Conservation (phyloP, 2,797 vertebrate species). For the Helicolenus hilgendorfi region DNA sequence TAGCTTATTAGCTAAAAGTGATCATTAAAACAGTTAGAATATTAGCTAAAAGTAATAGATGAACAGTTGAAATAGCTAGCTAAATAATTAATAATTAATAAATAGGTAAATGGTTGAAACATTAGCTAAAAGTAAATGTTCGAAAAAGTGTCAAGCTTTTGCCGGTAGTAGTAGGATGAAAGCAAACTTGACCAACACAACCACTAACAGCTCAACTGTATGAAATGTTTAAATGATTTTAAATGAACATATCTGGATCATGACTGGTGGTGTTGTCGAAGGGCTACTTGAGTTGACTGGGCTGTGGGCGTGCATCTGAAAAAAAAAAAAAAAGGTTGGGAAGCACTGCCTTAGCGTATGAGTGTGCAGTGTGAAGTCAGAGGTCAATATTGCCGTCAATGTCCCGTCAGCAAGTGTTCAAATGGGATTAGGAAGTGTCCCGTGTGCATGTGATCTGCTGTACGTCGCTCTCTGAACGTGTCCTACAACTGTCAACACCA, state of each 20-base stretch:
- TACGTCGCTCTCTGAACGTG: background rate
- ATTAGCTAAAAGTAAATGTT: background rate
- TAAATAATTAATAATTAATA: background rate
- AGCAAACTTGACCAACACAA: background rate
- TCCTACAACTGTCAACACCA: background rate
- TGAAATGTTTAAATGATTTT: background rate
- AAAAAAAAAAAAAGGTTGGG: background rate
- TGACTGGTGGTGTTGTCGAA: background rate
- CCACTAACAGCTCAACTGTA: background rate
- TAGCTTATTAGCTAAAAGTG: background rate
- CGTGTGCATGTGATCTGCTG: background rate
- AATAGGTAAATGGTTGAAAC: background rate
- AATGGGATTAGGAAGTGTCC: constrained; percentile 24
- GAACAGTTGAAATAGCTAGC: background rate
- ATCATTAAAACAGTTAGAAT: background rate
- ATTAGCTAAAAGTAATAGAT: background rate
- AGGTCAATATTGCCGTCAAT: background rate
- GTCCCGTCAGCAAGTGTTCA: background rate
- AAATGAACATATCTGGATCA: background rate
- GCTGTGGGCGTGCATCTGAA: background rate
- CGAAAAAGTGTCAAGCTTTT: background rate
- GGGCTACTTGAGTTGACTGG: background rate
- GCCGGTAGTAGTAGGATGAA: background rate
- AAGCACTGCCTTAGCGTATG: background rate
- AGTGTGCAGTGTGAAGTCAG: background rate